phyloP scores from a whole-genome alignment of 1,140 invertebrate genomes.

The Nasonia giraulti region DNA sequence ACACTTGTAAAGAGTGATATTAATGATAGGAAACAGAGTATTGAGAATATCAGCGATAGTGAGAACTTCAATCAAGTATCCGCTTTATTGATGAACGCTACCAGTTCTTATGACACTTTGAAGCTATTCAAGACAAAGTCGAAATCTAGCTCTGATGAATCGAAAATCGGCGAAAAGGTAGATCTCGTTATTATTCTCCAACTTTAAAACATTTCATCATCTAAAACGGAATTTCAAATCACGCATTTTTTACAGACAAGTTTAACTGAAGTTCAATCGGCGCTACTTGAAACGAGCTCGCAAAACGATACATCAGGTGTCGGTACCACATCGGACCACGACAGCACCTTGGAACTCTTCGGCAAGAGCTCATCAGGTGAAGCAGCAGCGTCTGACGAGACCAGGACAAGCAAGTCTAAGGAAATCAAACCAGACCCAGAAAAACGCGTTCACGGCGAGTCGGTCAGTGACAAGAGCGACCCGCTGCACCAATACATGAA shows the following conservation, averaged over 20 bases:
- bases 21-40: conserved; percentile 39
- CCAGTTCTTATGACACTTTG: conserved; percentile 69
- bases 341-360: conserved; percentile 58
- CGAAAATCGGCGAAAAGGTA: conserved; percentile 64
- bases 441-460: conserved; percentile 75
- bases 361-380: conserved; percentile 14
- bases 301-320: not conserved
- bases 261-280: conserved; percentile 1
- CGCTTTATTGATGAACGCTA: conserved; percentile 59
- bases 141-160: conserved; percentile 61
- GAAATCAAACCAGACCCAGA: conserved; percentile 70
- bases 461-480: conserved; percentile 83
- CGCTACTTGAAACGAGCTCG: not conserved
- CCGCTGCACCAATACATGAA: conserved; percentile 82
- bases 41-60: conserved; percentile 50
- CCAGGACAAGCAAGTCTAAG: conserved; percentile 18
- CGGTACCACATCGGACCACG: conserved; percentile 40
- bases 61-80: conserved; percentile 63
- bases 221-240: conserved; percentile 40
- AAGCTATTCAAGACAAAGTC: conserved; percentile 68
- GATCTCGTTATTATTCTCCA: conserved; percentile 7
- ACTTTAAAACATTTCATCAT: not conserved
- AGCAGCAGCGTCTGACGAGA: conserved; percentile 49
- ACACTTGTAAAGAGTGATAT: conserved; percentile 14
- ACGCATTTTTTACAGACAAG: not conserved